phyloP scores from a whole-genome alignment of 2,113 vertebrate genomes.

The Phyllopteryx taeniolatus region DNA sequence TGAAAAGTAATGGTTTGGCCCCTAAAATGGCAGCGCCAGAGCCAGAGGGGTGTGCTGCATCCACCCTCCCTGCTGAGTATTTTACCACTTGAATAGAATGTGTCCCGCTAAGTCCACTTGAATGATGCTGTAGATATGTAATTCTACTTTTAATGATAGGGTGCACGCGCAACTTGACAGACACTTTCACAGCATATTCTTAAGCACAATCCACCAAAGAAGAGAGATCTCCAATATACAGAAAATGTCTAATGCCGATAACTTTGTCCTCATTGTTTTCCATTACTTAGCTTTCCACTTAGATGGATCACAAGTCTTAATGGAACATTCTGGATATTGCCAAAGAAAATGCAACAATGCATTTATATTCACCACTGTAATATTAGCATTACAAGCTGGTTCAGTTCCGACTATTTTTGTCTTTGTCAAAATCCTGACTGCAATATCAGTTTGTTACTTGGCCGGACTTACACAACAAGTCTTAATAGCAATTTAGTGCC shows the following conservation, averaged over 20 bases:
- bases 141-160: neutral
- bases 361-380: neutral
- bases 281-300: neutral
- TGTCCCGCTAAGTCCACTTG: conserved; percentile 26
- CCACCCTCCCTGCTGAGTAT: conserved; percentile 51
- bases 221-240: neutral
- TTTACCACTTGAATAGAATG: conserved; percentile 42
- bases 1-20: conserved; percentile 67
- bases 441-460: neutral
- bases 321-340: neutral
- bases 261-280: neutral
- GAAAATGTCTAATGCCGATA: neutral
- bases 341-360: neutral
- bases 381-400: neutral
- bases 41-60: conserved; percentile 53
- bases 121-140: conserved; percentile 21
- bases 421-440: neutral
- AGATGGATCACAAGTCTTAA: neutral
- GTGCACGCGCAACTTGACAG: neutral
- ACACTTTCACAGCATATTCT: neutral
- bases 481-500: neutral
- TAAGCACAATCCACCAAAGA: neutral
- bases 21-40: conserved; percentile 62
- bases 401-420: neutral
- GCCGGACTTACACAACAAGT: neutral